Base-by-base conservation (phyloP, 2,113 vertebrate genomes). In the Sander vitreus region DNA sequence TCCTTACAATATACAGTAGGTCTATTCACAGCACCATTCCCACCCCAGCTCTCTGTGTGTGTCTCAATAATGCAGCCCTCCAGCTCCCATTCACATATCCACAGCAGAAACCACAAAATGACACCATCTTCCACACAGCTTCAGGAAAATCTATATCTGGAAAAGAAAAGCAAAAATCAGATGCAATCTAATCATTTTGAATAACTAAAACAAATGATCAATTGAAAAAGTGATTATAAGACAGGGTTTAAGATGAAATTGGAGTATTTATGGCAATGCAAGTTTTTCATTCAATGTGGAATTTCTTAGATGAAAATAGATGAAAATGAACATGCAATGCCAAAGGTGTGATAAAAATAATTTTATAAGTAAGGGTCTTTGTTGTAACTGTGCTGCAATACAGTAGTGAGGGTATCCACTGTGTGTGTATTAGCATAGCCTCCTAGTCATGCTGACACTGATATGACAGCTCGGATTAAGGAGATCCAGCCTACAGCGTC, bases 391-490 rank as follows among this genome's bases (percentile, higher is more conserved):
- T 66, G 55, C 33, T 73, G 39, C 27, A 25, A 3, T 81, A 65
- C 23, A 58, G 75, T 75, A 62, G 30, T 68, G 47, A 48, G 8
- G 75, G 54, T 51, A 75, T 78, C 15, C 15, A n/a, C 53, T 16
- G 0, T 76, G 55, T 81, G 67, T 51, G 72, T 84, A 43, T 64
- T 85, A 85, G 76, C 82, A 68, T 78, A 81, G 76, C 85, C 84
- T 87, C 25, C 45, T 57, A 82, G 80, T 80, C 60, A 50, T 55
- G 67, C 84, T 88, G 84, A 88, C 83, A 87, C 80, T 85, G 92
- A 91, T 86, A 64, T 87, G 88, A 90, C 87, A 48, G 86, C 75
- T 75, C 1, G 59, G 84, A 89, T 92, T 92, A 79, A 76, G 64
- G 65, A 76, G 82, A 92, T 84, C 51, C 84, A 73, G 73, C 88